A percentile compares a stretch with the other conserved stretches of the same genome.
These are phyloP conservation scores for Criorhina ranunculi DNA, from an alignment of 2,888 invertebrate species.

Conservation along the genomic window DNA sequence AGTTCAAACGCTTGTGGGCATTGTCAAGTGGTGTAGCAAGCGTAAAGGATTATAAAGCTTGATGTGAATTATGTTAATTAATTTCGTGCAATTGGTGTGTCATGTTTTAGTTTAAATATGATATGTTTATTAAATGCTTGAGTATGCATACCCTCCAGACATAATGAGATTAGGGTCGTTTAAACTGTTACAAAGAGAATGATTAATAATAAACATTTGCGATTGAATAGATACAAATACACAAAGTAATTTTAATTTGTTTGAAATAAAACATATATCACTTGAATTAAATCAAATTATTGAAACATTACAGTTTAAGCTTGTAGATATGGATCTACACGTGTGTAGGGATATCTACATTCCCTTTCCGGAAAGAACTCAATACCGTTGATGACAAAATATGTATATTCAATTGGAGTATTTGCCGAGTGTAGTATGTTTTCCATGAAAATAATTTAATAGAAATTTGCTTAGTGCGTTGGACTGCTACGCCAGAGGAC, in stretches of 20 bases:
- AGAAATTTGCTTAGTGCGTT: too few relatives aligned
- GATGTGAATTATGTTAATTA: slow-evolving; percentile 51
- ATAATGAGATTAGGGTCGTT: slow-evolving; percentile 26
- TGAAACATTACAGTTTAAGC: too few relatives aligned
- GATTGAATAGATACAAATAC: background rate
- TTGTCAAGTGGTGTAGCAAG: slow-evolving; percentile 49
- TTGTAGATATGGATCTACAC: too few relatives aligned
- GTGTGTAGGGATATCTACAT: too few relatives aligned
- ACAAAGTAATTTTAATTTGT: background rate
- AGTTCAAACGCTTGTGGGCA: slow-evolving; percentile 47
- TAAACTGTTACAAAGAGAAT: slow-evolving; percentile 20
- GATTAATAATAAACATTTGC: background rate
- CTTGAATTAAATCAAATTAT: too few relatives aligned
- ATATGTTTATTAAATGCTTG: slow-evolving; percentile 6
- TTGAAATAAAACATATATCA: too few relatives aligned
- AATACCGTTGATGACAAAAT: too few relatives aligned
- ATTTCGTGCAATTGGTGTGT: slow-evolving; percentile 14
- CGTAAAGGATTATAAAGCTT: slow-evolving; percentile 32
- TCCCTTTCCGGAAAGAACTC: too few relatives aligned
- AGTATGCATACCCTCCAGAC: slow-evolving; percentile 12
- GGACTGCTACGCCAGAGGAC: too few relatives aligned
- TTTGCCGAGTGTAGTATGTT: too few relatives aligned
- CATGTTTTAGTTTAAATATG: background rate
- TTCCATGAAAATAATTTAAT: too few relatives aligned
- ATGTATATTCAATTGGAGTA: too few relatives aligned